These are phyloP conservation scores for Cacatua alba DNA, from an alignment of 2,113 vertebrate genomes.

Conservation along the genomic window DNA sequence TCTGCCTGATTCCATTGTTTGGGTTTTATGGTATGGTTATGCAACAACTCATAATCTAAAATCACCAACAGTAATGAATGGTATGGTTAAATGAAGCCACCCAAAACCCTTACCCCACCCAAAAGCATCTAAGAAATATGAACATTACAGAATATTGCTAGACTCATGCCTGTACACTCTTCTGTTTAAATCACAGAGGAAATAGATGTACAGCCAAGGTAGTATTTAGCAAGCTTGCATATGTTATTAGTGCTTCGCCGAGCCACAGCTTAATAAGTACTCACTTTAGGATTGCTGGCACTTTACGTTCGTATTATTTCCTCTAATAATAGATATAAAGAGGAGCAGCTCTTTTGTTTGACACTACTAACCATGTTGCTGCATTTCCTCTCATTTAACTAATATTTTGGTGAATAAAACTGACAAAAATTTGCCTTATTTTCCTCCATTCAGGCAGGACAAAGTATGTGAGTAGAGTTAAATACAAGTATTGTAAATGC, in stretches of 20 bases:
- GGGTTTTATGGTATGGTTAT: neutral
- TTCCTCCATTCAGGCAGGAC: neutral
- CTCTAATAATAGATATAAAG: neutral
- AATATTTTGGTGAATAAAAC: neutral
- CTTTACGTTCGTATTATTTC: slow-evolving; percentile 19
- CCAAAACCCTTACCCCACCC: neutral
- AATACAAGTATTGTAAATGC: neutral
- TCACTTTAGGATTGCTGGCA: neutral
- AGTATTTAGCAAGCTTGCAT: neutral
- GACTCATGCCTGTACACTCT: neutral
- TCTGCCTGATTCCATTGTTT: neutral
- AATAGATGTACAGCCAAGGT: neutral
- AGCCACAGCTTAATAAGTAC: neutral
- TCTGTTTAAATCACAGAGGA: neutral
- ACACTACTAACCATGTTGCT: neutral
- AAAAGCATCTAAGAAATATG: neutral
- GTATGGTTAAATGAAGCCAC: neutral
- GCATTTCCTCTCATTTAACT: neutral
- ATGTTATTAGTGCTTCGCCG: slow-evolving; percentile 1
- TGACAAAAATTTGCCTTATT: neutral
- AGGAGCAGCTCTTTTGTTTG: neutral
- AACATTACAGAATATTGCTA: neutral
- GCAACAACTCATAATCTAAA: neutral
- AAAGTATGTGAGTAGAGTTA: neutral
- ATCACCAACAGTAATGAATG: neutral